Evolutionary conservation across 1,140 invertebrate genomes (phyloP), one percentile per base, ranked within the genome.

Genomic region (Drosophila repleta): DNA sequence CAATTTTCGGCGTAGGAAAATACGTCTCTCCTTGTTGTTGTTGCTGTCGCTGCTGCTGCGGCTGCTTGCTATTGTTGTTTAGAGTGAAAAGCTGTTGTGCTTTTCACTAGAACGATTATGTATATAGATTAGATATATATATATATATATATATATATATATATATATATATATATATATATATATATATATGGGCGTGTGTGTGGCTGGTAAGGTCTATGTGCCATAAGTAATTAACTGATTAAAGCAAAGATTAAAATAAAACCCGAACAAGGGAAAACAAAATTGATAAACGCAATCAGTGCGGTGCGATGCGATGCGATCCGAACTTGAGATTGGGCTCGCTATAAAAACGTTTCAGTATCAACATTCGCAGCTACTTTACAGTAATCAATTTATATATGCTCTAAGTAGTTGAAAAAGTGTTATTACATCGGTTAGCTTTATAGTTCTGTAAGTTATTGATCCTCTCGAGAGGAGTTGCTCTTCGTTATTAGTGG

Each of bases 191-290:
- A 24, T 45, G 20, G 46, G 15, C 74, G 21, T 46, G 46, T 60
- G 53, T 68, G 37, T 65, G 37, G 69, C 53, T 72, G 63, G 62
- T 60, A 66, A 58, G 69, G 62, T 72, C 37, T 60, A 60, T 66
- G 63, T 66, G 69, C 69, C 69, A 67, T 49, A 32, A 35, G 49
- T 52, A 52, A 57, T 66, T 72, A 72, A 51, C 65, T 72, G 55
- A 72, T 66, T 66, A 72, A 72, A 72, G 69, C 63, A 67, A 57
- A 72, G 55, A 53, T 67, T 72, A 67, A 71, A 68, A 68, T 39
- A 41, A 64, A 60, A 55, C 66, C 18, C 51, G 26, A 70, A 46
- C 24, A 15, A 46, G 17, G 17, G 39, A 52, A 58, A 46, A 71
- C 24, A 67, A 61, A 67, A 32, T 70, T 70, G 52, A 37, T 51